Conservation (phyloP, 2,888 invertebrate species). For the Dioctria rufipes region DNA sequence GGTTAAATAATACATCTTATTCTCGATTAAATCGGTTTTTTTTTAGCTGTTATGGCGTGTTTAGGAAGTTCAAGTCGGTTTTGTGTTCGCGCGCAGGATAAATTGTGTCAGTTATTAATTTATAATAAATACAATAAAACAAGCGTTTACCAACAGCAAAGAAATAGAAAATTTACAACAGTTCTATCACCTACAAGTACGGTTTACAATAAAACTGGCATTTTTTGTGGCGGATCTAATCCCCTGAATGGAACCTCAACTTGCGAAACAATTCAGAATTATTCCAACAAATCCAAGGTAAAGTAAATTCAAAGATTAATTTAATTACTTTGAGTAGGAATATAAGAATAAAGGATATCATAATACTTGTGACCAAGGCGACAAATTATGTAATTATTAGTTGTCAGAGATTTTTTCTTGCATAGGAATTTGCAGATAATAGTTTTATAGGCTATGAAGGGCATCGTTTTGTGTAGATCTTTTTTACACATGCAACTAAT, state of each 20-base stretch:
- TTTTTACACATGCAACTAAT: too few species aligned
- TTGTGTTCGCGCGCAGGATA: constrained; percentile 85
- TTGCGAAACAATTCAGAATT: constrained; percentile 24
- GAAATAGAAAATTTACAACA: constrained; percentile 3
- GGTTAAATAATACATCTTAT: not conserved
- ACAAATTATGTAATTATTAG: constrained; percentile 28
- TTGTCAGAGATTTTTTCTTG: constrained; percentile 4
- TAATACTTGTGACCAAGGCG: not conserved
- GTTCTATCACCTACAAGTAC: not conserved
- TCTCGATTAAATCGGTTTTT: not conserved
- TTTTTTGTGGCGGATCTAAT: not conserved
- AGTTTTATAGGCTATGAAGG: not conserved
- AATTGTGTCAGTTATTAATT: constrained; percentile 84
- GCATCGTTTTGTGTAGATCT: too few species aligned
- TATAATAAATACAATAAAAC: constrained; percentile 69
- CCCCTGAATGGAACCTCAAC: not conserved
- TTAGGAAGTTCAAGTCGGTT: constrained; percentile 82
- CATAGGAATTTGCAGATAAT: not conserved
- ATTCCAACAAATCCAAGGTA: constrained; percentile 45
- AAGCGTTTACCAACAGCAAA: constrained; percentile 20
- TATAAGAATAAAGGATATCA: constrained; percentile 2
- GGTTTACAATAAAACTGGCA: not conserved
- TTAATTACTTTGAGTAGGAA: too few species aligned
- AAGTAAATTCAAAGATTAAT: not conserved
- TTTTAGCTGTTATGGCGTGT: constrained; percentile 83